Base-by-base conservation (phyloP, 2,888 invertebrate genomes). In the Campoplex nolae region DNA sequence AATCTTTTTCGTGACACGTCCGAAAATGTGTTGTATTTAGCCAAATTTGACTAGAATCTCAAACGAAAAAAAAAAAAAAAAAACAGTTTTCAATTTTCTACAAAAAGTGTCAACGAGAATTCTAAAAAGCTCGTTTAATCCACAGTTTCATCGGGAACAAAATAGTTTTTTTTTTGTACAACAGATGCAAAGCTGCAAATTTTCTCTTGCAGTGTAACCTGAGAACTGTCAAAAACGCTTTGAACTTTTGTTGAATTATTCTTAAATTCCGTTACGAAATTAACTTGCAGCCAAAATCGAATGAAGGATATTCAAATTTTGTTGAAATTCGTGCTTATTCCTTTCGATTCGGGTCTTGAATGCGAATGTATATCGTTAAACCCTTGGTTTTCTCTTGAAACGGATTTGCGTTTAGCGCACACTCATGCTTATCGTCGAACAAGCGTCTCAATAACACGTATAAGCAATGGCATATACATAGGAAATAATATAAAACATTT, bases 401-500 rank as follows among this genome's bases (percentile, higher is more conserved):
- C 32, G 1, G 13, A 3, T 32, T 65, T 70, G 84, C 77, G 81
- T 70, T 75, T 76, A 54, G 70, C 82, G 82, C 84, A 83, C 77
- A 74, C 1, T 4, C 76, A 48, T 82, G 78, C 80, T 71, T 38
- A 51, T 38, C 28, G 80, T 65, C 68, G 11, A 74, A 77, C 56
- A 76, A 81, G 23, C 68, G 51, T 68, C 68, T 42, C 84, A 84
- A 71, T 56, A 45, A 86, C 75, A 83, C 74, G 76, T 83, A 85
- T 56, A 77, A 65, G 83, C 79, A 65, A 85, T 70, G 79, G 71
- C 79, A 35, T 84, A 81, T 75, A 84, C 83, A 86, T 70, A 71
- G 38, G 65, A 77, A 82, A 82, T 70, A 82, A 84, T 51, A 84
- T 75, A 70, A n/a, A 67, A 67, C 11, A 67, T 67, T 38, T n/a